phyloP scores from a whole-genome alignment of 2,888 invertebrate species.

The Agrochola lychnidis region DNA sequence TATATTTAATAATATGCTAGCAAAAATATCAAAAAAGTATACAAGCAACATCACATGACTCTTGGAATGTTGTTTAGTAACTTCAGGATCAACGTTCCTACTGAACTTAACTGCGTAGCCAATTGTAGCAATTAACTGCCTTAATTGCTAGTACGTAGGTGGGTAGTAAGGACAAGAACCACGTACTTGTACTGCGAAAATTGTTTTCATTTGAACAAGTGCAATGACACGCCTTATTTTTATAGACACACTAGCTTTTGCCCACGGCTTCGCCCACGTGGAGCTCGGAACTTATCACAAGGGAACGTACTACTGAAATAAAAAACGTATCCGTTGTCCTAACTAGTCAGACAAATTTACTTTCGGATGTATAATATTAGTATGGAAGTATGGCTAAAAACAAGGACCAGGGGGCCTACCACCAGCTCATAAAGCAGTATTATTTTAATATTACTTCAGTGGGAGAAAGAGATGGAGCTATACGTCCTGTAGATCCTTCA shows the following conservation, averaged over 20 bases:
- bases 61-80: slow-evolving; percentile 44
- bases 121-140: slow-evolving; percentile 29
- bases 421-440: no score
- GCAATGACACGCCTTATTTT: slow-evolving; percentile 1
- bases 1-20: not conserved
- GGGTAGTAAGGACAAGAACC: not conserved
- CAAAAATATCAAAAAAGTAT: slow-evolving; percentile 26
- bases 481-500: no score
- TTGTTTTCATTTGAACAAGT: slow-evolving; percentile 26
- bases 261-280: no score
- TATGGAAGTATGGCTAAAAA: not conserved
- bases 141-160: slow-evolving; percentile 25
- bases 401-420: not conserved
- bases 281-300: not conserved
- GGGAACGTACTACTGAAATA: not conserved
- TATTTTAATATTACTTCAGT: no score
- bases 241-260: not conserved
- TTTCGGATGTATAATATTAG: not conserved
- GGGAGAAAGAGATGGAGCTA: no score
- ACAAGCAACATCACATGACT: slow-evolving; percentile 15
- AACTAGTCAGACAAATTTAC: not conserved
- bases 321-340: not conserved
- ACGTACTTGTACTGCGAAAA: not conserved
- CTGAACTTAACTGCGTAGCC: slow-evolving; percentile 20
- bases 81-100: slow-evolving; percentile 32